A percentile compares a stretch with the other conserved stretches of the same genome.
Conservation (phyloP, 53 echinoderm and acorn worm genomes). For the Glandiceps talaboti region DNA sequence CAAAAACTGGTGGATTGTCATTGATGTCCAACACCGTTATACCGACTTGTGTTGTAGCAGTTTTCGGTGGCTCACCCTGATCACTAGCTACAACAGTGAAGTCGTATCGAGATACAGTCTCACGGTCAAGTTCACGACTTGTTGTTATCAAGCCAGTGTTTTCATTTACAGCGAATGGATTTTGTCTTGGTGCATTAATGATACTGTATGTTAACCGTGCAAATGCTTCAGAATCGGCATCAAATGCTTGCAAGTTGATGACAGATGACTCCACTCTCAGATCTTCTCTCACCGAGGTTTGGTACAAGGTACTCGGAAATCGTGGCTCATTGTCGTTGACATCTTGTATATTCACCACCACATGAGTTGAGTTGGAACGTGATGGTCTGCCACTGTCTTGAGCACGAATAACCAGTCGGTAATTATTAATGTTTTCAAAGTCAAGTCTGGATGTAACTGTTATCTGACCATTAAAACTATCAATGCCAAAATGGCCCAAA, state of each 20-base stretch:
- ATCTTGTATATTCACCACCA: constrained; percentile 73
- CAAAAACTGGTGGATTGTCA: constrained; percentile 76
- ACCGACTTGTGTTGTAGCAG: constrained; percentile 47
- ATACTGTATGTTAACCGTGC: constrained; percentile 37
- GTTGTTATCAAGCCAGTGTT: constrained; percentile 53
- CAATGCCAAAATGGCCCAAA: constrained; percentile 77
- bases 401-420: constrained; percentile 68
- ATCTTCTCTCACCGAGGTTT: constrained; percentile 64
- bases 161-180: constrained; percentile 66
- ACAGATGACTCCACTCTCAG: constrained; percentile 59
- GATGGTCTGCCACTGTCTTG: constrained; percentile 83
- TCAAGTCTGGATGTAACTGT: constrained; percentile 49
- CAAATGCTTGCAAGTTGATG: constrained; percentile 58
- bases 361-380: constrained; percentile 58
- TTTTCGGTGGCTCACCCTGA: constrained; percentile 46
- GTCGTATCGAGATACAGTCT: constrained; percentile 35
- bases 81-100: constrained; percentile 69
- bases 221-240: constrained; percentile 70
- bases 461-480: constrained; percentile 67
- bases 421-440: constrained; percentile 49
- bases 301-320: constrained; percentile 62
- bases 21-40: constrained; percentile 73
- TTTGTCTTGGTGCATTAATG: constrained; percentile 4
- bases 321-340: constrained; percentile 86
- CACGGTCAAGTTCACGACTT: constrained; percentile 46